Evolutionary conservation across 1,140 invertebrate genomes (phyloP), one percentile per base, ranked within the genome.

Genomic region (Andricus grossulariae): DNA sequence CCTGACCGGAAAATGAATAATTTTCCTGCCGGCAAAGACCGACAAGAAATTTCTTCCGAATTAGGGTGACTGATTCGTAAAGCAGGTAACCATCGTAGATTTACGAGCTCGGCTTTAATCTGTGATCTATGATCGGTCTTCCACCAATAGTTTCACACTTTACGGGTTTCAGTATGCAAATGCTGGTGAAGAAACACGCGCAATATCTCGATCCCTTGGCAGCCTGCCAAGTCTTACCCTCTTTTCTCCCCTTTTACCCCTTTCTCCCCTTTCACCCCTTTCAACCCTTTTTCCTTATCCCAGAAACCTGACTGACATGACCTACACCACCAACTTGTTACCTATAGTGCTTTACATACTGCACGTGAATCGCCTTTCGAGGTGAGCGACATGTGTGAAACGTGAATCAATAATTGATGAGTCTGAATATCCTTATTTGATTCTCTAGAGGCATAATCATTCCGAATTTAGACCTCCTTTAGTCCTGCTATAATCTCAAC

Each of bases 111-210:
- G 75, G 50, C 50, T 84, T 86, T 84, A 87, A 86, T 87, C 84
- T 83, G 80, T 79, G 83, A 87, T 87, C 85, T 87, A 86, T 80
- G 78, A 87, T 87, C 82, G 81, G 80, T 84, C 84, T 86, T 79
- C 82, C 79, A 73, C 81, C 85, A 85, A 88, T 88, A 88, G 87
- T 87, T 88, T 87, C 82, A 81, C 87, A 86, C 85, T 87, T 87
- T 84, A 83, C 84, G 82, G 85, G 79, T 80, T 83, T 84, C 83
- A 77, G 80, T 83, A 88, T 88, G 86, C 87, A 87, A 88, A 88
- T 88, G 79, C 80, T 70, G 74, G 54, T 73, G 82, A 86, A 86
- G 86, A 87, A 87, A 86, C 84, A 85, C 73, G 80, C 79, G 84
- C 85, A 83, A 84, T 86, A 86, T 85, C 85, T 83, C 82, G 79